phyloP scores from a whole-genome alignment of 1,140 invertebrate genomes.

The Megathymus violae region DNA sequence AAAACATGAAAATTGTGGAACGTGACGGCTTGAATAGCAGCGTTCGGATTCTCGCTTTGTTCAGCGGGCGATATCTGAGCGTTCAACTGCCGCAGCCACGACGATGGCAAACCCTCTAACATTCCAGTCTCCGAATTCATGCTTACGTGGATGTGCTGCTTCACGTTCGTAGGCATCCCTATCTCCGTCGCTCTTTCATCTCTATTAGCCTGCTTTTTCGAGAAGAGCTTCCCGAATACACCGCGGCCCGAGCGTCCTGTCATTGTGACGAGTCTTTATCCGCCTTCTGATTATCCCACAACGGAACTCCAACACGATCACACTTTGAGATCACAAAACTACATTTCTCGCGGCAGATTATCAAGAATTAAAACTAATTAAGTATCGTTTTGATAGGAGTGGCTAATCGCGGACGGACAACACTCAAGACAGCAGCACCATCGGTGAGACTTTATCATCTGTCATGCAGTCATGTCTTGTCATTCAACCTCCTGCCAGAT shows the following conservation, averaged over 20 bases:
- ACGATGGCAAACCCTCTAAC: constrained; percentile 90
- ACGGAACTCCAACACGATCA: constrained; percentile 59
- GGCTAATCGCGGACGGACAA: constrained; percentile 76
- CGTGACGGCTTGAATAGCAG: constrained; percentile 93
- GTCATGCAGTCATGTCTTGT: constrained; percentile 40
- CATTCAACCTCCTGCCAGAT: constrained; percentile 49
- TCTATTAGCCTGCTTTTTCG: constrained; percentile 69
- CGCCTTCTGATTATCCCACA: constrained; percentile 49
- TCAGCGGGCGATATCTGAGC: constrained; percentile 94
- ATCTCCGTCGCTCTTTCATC: constrained; percentile 85
- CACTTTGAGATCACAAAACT: constrained; percentile 59
- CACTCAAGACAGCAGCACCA: constrained; percentile 49
- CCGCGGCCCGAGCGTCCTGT: constrained; percentile 78
- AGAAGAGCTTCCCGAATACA: constrained; percentile 80
- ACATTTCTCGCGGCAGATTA: constrained; percentile 61
- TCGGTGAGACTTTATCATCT: constrained; percentile 67
- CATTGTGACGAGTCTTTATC: constrained; percentile 66
- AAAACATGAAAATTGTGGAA: constrained; percentile 94
- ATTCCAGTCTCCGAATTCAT: constrained; percentile 91
- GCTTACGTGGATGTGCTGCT: constrained; percentile 92
- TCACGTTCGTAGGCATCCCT: constrained; percentile 90
- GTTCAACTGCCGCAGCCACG: constrained; percentile 92
- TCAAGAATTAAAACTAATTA: constrained; percentile 60
- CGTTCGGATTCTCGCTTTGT: constrained; percentile 95
- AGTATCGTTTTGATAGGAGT: constrained; percentile 71